Base-by-base conservation (phyloP, 2,797 vertebrate genomes). In the Sebastes paucispinis region DNA sequence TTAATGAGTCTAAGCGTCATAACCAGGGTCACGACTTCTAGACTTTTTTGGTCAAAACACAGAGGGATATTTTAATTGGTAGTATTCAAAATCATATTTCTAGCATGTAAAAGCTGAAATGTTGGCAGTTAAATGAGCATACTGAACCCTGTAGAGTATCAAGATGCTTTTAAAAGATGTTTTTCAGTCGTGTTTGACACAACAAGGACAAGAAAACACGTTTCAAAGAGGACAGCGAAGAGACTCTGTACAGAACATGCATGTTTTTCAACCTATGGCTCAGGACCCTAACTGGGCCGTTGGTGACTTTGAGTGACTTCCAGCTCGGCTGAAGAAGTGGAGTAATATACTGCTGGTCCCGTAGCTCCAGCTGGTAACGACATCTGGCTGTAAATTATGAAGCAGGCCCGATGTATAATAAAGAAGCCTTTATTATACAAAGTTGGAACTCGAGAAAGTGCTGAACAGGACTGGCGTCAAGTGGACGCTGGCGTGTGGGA, bases 191-290 rank as follows among this genome's bases (percentile, higher is more conserved):
- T 58, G 71, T 85, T 77, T 43, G 18, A 74, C 31, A 29, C 18
- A 1, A 77, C 18, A 29, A 50, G 54, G 29, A 57, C n/a, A 54
- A 60, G 60, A 47, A 71, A 64, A 60, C 16, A 52, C 3, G 1
- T 27, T 68, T 64, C 5, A 1, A 59, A 63, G 22, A 2, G 16
- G 74, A 70, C 70, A 25, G 2, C 58, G 22, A 24, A 63, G 20
- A 64, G 79, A 88, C 87, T 83, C 22, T 90, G 78, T 91, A 91
- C 84, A 93, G 75, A 79, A 75, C 52, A 62, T 89, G 87, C 90
- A 92, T 92, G 90, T 78, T 86, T 91, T 70, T 83, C 70, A 78
- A 82, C 75, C 71, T 36, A 8, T 55, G 79, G 84, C 59, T 67
- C 70, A 12, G 57, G 59, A 59, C 59, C 70, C 20, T 75, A 58